phyloP scores from a whole-genome alignment of 1,140 invertebrate species.

The Sogatella furcifera region DNA sequence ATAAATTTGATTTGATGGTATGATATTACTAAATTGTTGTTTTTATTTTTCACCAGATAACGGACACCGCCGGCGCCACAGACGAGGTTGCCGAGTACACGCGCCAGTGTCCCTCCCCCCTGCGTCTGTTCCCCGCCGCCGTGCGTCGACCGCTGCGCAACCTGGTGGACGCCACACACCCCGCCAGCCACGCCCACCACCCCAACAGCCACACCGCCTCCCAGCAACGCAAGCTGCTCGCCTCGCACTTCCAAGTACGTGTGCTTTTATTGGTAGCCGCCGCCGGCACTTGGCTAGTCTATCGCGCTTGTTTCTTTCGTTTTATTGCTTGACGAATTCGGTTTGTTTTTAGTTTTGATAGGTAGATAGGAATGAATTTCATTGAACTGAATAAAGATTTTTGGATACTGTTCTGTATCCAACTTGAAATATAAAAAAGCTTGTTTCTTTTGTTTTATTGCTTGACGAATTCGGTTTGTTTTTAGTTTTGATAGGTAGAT shows the following conservation, averaged over 20 bases:
- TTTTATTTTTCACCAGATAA: not conserved
- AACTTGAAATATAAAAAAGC: too few relatives aligned
- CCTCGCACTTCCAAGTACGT: conserved; percentile 56
- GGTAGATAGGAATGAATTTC: too few relatives aligned
- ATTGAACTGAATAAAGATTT: too few relatives aligned
- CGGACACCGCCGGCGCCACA: not conserved
- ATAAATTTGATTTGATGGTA: too few relatives aligned
- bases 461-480: not conserved
- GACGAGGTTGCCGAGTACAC: conserved; percentile 39
- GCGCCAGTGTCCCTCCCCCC: conserved; percentile 75
- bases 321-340: not conserved
- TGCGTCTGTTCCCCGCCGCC: conserved; percentile 68
- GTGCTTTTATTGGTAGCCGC: not conserved
- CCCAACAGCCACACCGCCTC: conserved; percentile 10
- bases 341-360: too few relatives aligned
- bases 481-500: too few relatives aligned
- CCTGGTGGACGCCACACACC: conserved; percentile 73
- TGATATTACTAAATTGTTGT: too few relatives aligned
- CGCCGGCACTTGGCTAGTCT: not conserved
- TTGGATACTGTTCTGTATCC: too few relatives aligned
- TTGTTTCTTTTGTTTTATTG: not conserved
- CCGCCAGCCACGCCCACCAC: conserved; percentile 23
- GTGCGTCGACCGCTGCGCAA: conserved; percentile 69
- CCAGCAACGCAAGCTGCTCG: conserved; percentile 47
- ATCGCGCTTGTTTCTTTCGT: not conserved